These are phyloP conservation scores for Halyomorpha halys DNA, from an alignment of 1,140 invertebrate genomes.

Conservation along the genomic window DNA sequence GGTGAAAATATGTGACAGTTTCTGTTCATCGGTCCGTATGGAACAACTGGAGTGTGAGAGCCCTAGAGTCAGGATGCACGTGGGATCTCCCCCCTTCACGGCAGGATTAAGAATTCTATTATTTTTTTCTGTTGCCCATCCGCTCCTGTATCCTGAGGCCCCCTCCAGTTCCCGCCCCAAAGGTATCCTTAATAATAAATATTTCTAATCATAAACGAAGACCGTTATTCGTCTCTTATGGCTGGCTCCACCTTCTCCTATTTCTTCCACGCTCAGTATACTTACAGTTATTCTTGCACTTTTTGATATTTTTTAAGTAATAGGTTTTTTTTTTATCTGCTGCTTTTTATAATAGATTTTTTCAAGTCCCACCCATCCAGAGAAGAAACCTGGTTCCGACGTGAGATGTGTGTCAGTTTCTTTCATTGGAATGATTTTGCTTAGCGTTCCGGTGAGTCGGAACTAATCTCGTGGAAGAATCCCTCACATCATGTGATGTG, in stretches of 20 bases:
- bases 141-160: conserved; percentile 21
- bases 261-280: neutral
- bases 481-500: too few species aligned
- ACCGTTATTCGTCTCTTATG: neutral
- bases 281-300: too few species aligned
- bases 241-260: too few species aligned
- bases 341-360: too few species aligned
- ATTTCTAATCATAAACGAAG: conserved; percentile 1
- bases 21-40: conserved; percentile 14
- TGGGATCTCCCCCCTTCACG: conserved; percentile 15
- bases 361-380: too few species aligned
- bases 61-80: conserved; percentile 1
- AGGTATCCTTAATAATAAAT: conserved; percentile 7
- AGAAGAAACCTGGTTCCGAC: too few species aligned
- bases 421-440: too few species aligned
- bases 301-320: too few species aligned
- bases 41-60: conserved; percentile 12
- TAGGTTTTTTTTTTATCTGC: too few species aligned
- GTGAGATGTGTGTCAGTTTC: too few species aligned
- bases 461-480: too few species aligned
- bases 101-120: conserved; percentile 20
- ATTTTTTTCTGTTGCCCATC: conserved; percentile 20
- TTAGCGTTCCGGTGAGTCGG: too few species aligned
- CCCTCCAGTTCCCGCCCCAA: conserved; percentile 13
- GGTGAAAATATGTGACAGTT: conserved; percentile 24